Evolutionary conservation across 2,888 invertebrate species (phyloP).

Genomic region (Limnephilus lunatus): DNA sequence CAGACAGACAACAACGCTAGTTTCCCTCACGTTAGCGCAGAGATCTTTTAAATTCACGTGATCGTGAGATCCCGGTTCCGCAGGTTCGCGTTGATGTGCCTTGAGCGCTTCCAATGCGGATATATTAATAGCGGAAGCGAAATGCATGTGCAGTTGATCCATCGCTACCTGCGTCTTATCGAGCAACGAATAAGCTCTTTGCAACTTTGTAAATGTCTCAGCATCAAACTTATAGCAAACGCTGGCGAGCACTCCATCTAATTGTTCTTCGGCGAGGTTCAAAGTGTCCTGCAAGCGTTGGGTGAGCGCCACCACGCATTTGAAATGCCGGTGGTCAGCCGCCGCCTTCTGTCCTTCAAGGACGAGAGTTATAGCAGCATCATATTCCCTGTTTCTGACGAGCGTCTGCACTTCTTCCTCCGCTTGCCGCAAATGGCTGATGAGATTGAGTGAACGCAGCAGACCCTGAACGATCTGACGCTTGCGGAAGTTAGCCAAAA

Average conservation of each 20-base stretch:
- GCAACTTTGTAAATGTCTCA: slow-evolving; percentile 87
- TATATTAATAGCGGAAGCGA: slow-evolving; percentile 93
- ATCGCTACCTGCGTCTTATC: slow-evolving; percentile 95
- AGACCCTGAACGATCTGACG: slow-evolving; percentile 89
- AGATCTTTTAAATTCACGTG: slow-evolving; percentile 87
- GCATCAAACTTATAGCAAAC: slow-evolving; percentile 87
- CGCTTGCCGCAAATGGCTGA: slow-evolving; percentile 82
- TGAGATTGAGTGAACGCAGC: slow-evolving; percentile 82
- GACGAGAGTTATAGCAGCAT: slow-evolving; percentile 92
- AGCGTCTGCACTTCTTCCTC: slow-evolving; percentile 90
- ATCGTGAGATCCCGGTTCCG: slow-evolving; percentile 68
- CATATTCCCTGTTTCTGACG: slow-evolving; percentile 90
- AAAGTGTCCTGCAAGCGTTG: slow-evolving; percentile 93
- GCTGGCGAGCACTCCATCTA: slow-evolving; percentile 91
- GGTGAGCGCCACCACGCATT: slow-evolving; percentile 92
- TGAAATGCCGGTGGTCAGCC: slow-evolving; percentile 89
- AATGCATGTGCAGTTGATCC: slow-evolving; percentile 97
- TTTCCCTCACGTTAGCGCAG: slow-evolving; percentile 77
- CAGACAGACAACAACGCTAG: slow-evolving; percentile 79
- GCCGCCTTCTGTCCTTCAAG: slow-evolving; percentile 93
- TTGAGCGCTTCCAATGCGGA: slow-evolving; percentile 82
- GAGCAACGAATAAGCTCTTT: slow-evolving; percentile 91
- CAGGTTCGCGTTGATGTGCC: slow-evolving; percentile 72
- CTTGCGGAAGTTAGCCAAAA: slow-evolving; percentile 94
- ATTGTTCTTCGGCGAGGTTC: slow-evolving; percentile 92